These are phyloP conservation scores for Hylyphantes graminicola DNA, from an alignment of 1,140 invertebrate species.

Conservation along the genomic window DNA sequence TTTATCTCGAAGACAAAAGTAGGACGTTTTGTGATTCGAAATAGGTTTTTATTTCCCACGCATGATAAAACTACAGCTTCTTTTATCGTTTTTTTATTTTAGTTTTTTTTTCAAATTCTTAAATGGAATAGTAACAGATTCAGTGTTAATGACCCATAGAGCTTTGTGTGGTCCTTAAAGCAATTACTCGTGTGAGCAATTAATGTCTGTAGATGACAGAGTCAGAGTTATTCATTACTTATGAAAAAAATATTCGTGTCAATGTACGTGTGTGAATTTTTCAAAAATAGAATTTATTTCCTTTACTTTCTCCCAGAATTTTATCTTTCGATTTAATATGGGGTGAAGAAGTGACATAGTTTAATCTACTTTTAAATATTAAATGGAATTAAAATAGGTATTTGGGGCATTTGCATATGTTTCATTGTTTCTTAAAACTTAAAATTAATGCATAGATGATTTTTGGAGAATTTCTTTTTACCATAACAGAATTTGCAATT, in stretches of 20 bases:
- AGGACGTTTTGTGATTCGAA: neutral
- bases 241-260: constrained; percentile 25
- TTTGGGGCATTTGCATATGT: too few relatives aligned
- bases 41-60: constrained; percentile 10
- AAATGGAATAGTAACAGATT: constrained; percentile 3
- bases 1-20: constrained; percentile 9
- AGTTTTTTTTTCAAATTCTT: neutral
- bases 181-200: neutral
- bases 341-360: too few relatives aligned
- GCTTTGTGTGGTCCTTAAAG: neutral
- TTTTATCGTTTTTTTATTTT: neutral
- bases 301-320: neutral
- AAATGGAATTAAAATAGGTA: too few relatives aligned
- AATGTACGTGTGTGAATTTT: neutral
- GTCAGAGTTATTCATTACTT: too few relatives aligned
- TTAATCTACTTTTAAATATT: too few relatives aligned
- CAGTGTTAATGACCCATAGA: constrained; percentile 3
- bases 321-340: neutral
- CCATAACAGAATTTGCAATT: too few relatives aligned
- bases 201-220: neutral
- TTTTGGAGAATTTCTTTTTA: too few relatives aligned
- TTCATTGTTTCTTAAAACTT: too few relatives aligned
- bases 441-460: too few relatives aligned
- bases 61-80: neutral
- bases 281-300: neutral